Evolutionary conservation across 2,888 invertebrate genomes (phyloP).

Genomic region (Andrena fulva): DNA sequence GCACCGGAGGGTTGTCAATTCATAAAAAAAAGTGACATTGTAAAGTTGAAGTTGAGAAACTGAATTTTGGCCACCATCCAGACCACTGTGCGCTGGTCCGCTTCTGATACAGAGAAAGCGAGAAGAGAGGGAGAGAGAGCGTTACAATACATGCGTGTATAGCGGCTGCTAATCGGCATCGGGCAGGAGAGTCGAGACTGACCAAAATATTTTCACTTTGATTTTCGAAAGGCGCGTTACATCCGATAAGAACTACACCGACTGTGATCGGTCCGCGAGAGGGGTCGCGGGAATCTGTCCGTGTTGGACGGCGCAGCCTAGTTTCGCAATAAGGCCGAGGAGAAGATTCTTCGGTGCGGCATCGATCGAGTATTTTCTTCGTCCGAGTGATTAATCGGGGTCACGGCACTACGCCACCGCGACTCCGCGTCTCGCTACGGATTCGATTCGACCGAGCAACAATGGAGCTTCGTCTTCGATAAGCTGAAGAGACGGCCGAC

Average conservation of each 20-base stretch:
- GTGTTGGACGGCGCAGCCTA: background rate
- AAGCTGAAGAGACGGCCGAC: background rate
- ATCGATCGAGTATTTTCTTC: conserved; percentile 63
- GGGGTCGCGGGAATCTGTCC: background rate
- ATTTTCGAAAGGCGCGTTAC: background rate
- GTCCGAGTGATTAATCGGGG: conserved; percentile 72
- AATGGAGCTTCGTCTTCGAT: conserved; percentile 20
- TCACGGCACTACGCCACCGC: conserved; percentile 59
- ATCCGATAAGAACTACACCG: background rate
- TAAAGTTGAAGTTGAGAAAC: too few relatives aligned
- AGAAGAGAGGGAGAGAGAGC: too few relatives aligned
- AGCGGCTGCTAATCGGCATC: background rate
- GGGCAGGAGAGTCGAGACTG: background rate
- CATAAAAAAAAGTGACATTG: too few relatives aligned
- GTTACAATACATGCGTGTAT: too few relatives aligned
- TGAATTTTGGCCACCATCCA: too few relatives aligned
- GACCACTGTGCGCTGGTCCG: too few relatives aligned
- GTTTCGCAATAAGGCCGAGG: conserved; percentile 43
- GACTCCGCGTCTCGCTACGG: conserved; percentile 30
- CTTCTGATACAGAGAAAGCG: too few relatives aligned
- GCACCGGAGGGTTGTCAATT: too few relatives aligned
- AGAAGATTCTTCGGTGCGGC: conserved; percentile 21
- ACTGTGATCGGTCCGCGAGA: background rate
- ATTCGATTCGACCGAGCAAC: conserved; percentile 15
- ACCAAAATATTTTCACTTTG: background rate